Base-by-base conservation (phyloP, 2,113 vertebrate species). In the Forbesichthys agassizii region DNA sequence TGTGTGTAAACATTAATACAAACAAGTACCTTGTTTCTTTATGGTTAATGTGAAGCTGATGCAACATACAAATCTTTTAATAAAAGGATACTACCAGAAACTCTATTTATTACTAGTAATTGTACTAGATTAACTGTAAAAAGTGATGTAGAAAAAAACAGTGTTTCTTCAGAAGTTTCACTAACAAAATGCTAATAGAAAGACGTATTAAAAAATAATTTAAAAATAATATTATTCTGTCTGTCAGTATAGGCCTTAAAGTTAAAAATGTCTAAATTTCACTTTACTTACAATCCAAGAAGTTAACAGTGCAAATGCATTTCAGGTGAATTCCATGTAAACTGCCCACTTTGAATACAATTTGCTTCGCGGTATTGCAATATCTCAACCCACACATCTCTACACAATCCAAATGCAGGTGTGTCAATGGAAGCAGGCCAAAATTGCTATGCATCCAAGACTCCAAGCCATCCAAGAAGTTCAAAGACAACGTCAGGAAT, bases 21-120 rank as follows among this genome's bases (percentile, higher is more conserved):
- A 74, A 85, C 59, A 77, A 88, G 90, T 91, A 91, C 90, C 89
- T 69, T 64, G 75, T 46, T 86, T 87, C 77, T 74, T 84, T 88
- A 73, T 20, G 66, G 47, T 46, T 9, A 61, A 65, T 1, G 4
- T 49, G 48, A 5, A 9, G 61, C 33, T 58, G 58, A 60, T 7
- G 33, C 13, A 4, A 42, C 58, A 60, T 33, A 42, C 33, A n/a
- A 14, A 60, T 56, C 49, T 52, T 42, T 42, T 5, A 42, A 42
- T 42, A 42, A 42, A 42, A 42, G 3, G 36, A 42, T 52, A 52
- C 11, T 52, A 52, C 11, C 49, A 52, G 13, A 10, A 52, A 11
- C 49, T 51, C 49, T 14, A 52, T 14, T 14, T 3, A 14, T 14
- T 14, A 14, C 13, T 14, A 11, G 49, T 52, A 11, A 4, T 52